Evolutionary conservation across 2,797 vertebrate genomes (phyloP).

Genomic region (Rachycentron canadum): DNA sequence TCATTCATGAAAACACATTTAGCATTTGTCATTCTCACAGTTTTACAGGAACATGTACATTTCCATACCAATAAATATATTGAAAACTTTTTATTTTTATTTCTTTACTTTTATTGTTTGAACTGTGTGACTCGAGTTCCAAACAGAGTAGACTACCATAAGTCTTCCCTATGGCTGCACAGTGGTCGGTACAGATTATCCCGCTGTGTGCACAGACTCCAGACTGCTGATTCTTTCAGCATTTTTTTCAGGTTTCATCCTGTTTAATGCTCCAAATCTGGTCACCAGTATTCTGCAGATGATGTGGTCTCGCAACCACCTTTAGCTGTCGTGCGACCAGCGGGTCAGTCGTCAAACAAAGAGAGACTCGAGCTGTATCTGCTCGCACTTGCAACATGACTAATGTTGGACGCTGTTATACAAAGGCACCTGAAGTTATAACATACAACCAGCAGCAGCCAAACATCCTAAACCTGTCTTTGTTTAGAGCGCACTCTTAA

Average conservation of each 20-base stretch:
- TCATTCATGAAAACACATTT: neutral
- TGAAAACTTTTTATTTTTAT: neutral
- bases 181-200: slow-evolving; percentile 21
- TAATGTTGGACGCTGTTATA: neutral
- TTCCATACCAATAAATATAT: neutral
- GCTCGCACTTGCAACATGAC: neutral
- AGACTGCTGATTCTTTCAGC: slow-evolving; percentile 4
- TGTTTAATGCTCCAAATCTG: slow-evolving; percentile 4
- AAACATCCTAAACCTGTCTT: neutral
- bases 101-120: neutral
- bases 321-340: neutral
- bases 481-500: neutral
- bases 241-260: neutral
- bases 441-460: too few species aligned
- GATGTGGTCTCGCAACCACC: neutral
- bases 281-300: neutral
- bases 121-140: neutral
- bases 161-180: slow-evolving; percentile 17
- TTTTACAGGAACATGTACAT: neutral
- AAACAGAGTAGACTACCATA: slow-evolving; percentile 4
- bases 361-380: neutral
- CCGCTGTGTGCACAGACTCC: slow-evolving; percentile 10
- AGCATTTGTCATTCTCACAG: neutral
- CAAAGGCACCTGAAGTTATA: neutral
- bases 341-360: neutral